Conservation (phyloP, 1,140 invertebrate genomes). For the Zophobas morio region DNA sequence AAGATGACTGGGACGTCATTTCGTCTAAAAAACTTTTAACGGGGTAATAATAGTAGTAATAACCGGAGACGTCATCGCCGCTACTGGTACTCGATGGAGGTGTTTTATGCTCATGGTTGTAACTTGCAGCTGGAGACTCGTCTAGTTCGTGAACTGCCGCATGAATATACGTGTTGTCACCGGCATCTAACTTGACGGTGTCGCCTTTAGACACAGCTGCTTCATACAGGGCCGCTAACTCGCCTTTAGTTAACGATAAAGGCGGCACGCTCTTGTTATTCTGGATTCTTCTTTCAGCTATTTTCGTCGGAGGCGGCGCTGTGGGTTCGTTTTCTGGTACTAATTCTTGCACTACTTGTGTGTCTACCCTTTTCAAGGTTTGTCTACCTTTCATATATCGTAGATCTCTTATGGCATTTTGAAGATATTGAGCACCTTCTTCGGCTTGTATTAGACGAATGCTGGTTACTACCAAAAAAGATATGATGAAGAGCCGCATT, state of each 20-base stretch:
- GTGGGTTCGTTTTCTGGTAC: conserved; percentile 28
- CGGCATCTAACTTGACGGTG: conserved; percentile 61
- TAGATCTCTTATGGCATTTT: conserved; percentile 63
- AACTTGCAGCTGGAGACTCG: conserved; percentile 28
- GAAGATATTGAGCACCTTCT: conserved; percentile 62
- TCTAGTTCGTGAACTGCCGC: conserved; percentile 63
- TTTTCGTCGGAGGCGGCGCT: conserved; percentile 22
- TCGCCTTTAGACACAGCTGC: conserved; percentile 63
- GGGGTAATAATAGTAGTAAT: conserved; percentile 67
- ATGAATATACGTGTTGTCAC: conserved; percentile 55
- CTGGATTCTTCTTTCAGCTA: conserved; percentile 45
- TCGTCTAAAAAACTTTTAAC: conserved; percentile 65
- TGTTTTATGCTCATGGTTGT: conserved; percentile 9
- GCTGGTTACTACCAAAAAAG: conserved; percentile 51
- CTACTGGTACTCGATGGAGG: conserved; percentile 10
- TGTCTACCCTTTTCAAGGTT: conserved; percentile 53
- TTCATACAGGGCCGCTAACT: conserved; percentile 63
- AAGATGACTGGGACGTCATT: conserved; percentile 53
- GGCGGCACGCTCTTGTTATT: conserved; percentile 54
- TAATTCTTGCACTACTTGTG: conserved; percentile 31
- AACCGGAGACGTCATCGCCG: conserved; percentile 55
- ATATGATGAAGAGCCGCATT: conserved; percentile 51
- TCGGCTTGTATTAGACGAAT: conserved; percentile 43
- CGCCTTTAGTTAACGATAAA: conserved; percentile 61
- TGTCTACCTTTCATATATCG: conserved; percentile 55